Evolutionary conservation across 1,140 invertebrate genomes (phyloP).

Genomic region (Drosophila sp.): DNA sequence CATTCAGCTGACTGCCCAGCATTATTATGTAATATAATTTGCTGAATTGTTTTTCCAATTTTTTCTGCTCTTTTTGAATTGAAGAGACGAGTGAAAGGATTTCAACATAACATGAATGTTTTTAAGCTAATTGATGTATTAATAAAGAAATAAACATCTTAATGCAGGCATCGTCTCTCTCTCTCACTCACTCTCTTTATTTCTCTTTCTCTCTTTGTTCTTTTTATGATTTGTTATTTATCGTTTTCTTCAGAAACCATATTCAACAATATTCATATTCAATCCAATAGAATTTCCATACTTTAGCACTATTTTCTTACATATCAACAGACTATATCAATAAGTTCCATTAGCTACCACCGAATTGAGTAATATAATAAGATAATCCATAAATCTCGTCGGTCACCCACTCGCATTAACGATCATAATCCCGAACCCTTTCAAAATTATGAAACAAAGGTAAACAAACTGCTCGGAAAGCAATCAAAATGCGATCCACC

Average conservation of each 20-base stretch:
- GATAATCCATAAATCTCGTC: slow-evolving; percentile 31
- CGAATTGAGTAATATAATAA: slow-evolving; percentile 3
- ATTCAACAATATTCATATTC: too few relatives aligned
- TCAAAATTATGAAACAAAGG: slow-evolving; percentile 16
- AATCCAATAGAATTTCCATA: too few relatives aligned
- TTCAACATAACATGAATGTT: too few relatives aligned
- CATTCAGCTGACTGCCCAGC: slow-evolving; percentile 40
- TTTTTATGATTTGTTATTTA: too few relatives aligned
- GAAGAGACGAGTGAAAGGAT: neutral
- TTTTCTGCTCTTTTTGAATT: neutral
- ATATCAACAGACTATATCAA: neutral
- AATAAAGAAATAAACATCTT: too few relatives aligned
- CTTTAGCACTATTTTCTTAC: neutral
- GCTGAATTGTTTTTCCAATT: neutral
- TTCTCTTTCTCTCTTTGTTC: too few relatives aligned
- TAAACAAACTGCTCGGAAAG: slow-evolving; percentile 27
- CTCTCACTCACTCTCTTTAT: too few relatives aligned
- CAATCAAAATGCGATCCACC: slow-evolving; percentile 39
- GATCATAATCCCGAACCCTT: slow-evolving; percentile 6
- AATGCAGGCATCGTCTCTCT: too few relatives aligned
- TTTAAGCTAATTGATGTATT: too few relatives aligned
- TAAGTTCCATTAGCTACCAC: neutral
- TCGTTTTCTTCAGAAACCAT: too few relatives aligned
- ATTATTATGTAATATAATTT: slow-evolving; percentile 50
- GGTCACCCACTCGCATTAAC: neutral